Base-by-base conservation (phyloP, 2,888 invertebrate species). In the Cryptus armator region DNA sequence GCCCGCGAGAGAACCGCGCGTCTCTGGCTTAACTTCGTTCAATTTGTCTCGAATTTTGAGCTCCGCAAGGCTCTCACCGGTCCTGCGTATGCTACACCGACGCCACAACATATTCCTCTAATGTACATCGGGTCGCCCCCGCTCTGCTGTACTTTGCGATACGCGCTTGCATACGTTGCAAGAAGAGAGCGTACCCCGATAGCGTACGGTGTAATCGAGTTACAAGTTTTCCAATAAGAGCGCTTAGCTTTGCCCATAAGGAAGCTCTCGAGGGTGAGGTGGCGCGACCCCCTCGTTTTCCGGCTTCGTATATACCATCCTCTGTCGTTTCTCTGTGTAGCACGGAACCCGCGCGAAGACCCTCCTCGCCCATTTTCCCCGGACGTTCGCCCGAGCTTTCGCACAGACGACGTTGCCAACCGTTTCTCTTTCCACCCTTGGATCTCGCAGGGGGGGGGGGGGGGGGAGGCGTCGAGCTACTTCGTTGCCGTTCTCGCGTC, bases 211-310 rank as follows among this genome's bases (percentile, higher is more conserved):
- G 72, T 74, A 78, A 83, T 83, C 74, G 74, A 78, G 68, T 83
- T 78, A 78, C 51, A 83, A 83, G 74, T 79, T 83, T 83, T 70
- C 78, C 78, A 83, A 83, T 78, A 62, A 83, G 83, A 83, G 83
- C 72, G 78, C 74, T 83, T 74, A 82, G 82, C 78, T 72, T 67
- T 74, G 72, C 78, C 48, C 72, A 78, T 78, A 67, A 78, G 78
- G 77, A 83, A 83, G 78, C 59, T 72, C 74, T 78, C 78, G 29
- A 44, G 59, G 51, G 67, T 56, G 62, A 43, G 19, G 43, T 53
- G 71, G 56, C 64, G 70, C 76, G 71, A 71, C 76, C 72, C 72
- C 64, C 64, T 53, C 43, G 53, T 43, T 64, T 71, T 70, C 70
- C 53, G 46, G 67, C 67, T 37, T 37, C 37, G 37, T 37, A 37